These are phyloP conservation scores for Pseudococcus jackbeardsleyi DNA, from an alignment of 2,888 invertebrate genomes.

Conservation along the genomic window DNA sequence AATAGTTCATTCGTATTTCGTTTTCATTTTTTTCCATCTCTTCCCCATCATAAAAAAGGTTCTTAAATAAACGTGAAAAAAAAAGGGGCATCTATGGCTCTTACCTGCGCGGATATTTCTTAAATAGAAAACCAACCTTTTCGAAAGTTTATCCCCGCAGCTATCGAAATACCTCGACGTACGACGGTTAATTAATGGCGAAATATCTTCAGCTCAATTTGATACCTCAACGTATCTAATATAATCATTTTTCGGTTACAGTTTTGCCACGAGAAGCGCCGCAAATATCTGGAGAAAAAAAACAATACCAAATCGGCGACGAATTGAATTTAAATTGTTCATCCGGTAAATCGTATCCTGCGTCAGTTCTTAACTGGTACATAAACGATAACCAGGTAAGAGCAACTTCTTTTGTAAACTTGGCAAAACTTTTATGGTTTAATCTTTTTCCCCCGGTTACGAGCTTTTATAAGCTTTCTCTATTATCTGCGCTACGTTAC, in stretches of 20 bases:
- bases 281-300: constrained; percentile 72
- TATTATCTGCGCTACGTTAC: constrained; percentile 49
- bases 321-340: constrained; percentile 73
- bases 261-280: constrained; percentile 72
- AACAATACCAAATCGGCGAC: constrained; percentile 73
- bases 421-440: constrained; percentile 48
- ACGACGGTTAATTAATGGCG: neutral
- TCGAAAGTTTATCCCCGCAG: neutral
- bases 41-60: neutral
- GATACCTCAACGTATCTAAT: neutral
- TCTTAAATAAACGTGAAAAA: constrained; percentile 1
- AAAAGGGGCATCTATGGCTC: neutral
- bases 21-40: neutral
- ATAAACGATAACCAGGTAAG: constrained; percentile 72
- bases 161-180: neutral
- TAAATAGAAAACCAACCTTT: neutral
- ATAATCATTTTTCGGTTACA: constrained; percentile 66
- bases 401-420: constrained; percentile 49
- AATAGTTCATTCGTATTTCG: constrained; percentile 17
- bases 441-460: constrained; percentile 44
- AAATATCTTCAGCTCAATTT: neutral
- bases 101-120: neutral
- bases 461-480: constrained; percentile 50
- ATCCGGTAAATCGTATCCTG: constrained; percentile 72
- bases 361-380: constrained; percentile 72